These are phyloP conservation scores for Drosophila sp. DNA, from an alignment of 1,140 invertebrate genomes.

Conservation along the genomic window DNA sequence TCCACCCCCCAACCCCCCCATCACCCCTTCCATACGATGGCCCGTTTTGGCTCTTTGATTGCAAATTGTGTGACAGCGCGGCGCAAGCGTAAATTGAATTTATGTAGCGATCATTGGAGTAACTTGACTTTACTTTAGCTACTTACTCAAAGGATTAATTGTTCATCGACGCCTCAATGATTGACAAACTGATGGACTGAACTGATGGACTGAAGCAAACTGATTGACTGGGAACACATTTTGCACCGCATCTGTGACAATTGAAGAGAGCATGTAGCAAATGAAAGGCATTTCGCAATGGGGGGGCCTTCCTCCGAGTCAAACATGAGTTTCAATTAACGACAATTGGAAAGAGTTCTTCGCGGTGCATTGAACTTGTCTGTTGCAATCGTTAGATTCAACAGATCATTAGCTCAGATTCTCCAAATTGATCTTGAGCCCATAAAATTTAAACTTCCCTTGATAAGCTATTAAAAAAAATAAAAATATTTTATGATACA, in stretches of 20 bases:
- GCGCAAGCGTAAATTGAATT: conserved; percentile 67
- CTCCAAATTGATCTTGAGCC: conserved; percentile 31
- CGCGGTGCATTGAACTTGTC: conserved; percentile 38
- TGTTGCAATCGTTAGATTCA: not conserved
- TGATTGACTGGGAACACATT: not conserved
- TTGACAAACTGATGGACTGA: conserved; percentile 2
- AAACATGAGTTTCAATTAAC: conserved; percentile 49
- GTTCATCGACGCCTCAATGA: conserved; percentile 32
- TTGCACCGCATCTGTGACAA: conserved; percentile 24
- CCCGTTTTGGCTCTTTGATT: conserved; percentile 56
- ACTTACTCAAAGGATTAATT: conserved; percentile 70
- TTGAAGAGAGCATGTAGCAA: conserved; percentile 17
- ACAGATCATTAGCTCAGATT: conserved; percentile 40
- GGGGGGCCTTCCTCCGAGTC: conserved; percentile 2
- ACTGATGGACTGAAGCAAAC: conserved; percentile 44
- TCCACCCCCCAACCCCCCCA: conserved; percentile 21
- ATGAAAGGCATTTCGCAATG: conserved; percentile 10
- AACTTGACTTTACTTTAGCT: conserved; percentile 18
- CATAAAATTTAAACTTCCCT: conserved; percentile 31
- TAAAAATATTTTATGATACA: conserved; percentile 42
- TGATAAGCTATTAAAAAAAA: conserved; percentile 28
- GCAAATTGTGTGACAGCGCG: conserved; percentile 77
- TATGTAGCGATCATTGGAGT: conserved; percentile 49
- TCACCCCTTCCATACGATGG: not conserved
- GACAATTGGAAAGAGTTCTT: conserved; percentile 30